These are phyloP conservation scores for Calameuta idolon DNA, from an alignment of 2,888 invertebrate species.

Conservation along the genomic window DNA sequence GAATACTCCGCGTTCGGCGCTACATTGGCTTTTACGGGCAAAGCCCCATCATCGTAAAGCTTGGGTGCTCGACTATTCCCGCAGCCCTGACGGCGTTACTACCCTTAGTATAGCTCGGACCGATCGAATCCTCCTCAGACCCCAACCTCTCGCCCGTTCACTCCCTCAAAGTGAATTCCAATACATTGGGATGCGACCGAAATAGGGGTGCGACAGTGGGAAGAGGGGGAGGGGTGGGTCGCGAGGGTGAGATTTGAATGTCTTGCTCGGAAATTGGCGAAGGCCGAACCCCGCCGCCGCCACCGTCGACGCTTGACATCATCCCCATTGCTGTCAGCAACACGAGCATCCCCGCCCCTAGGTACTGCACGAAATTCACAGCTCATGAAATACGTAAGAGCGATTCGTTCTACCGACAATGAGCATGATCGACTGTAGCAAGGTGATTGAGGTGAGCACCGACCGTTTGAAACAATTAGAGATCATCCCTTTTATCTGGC, in stretches of 20 bases:
- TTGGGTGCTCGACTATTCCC: constrained; percentile 37
- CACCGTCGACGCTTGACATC: no score
- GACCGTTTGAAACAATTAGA: no score
- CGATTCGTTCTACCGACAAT: no score
- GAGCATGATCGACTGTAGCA: no score
- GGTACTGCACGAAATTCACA: no score
- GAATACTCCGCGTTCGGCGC: constrained; percentile 30
- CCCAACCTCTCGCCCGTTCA: constrained; percentile 10
- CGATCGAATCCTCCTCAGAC: constrained; percentile 22
- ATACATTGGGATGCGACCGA: constrained; percentile 51
- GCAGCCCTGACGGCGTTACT: constrained; percentile 15
- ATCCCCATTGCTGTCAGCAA: no score
- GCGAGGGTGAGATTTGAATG: constrained; percentile 48
- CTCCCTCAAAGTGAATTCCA: constrained; percentile 50
- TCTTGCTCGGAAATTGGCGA: constrained; percentile 47
- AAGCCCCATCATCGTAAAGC: constrained; percentile 54
- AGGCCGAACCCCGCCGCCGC: constrained; percentile 26
- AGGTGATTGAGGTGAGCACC: no score
- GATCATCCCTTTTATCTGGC: no score
- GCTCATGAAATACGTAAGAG: no score
- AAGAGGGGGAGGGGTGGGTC: constrained; percentile 30
- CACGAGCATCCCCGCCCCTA: no score
- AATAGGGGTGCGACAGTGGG: constrained; percentile 43
- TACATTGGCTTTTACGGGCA: constrained; percentile 55
- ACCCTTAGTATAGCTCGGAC: constrained; percentile 20